Evolutionary conservation across 30 jellyfish, hydroid and myxozoan species (phyloP).

Genomic region (Pelagia noctiluca): DNA sequence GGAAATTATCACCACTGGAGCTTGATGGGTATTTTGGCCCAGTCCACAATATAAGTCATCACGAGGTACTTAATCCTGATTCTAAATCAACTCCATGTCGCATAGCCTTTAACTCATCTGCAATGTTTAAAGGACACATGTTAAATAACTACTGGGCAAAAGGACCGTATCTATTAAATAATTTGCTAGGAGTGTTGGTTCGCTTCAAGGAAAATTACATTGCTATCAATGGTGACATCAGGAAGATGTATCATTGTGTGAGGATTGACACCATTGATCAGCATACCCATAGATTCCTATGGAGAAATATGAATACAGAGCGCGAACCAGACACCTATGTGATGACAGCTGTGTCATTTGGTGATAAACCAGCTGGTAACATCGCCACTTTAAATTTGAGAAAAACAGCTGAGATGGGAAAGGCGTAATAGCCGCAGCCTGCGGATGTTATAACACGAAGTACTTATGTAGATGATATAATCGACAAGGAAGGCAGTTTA

Average conservation of each 20-base stretch:
- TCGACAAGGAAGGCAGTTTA: neutral
- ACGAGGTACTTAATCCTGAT: conserved; percentile 22
- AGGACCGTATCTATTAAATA: conserved; percentile 38
- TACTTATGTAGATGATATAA: conserved; percentile 52
- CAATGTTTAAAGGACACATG: conserved; percentile 24
- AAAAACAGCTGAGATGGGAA: conserved; percentile 25
- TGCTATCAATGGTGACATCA: conserved; percentile 17
- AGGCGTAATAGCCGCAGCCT: conserved; percentile 30
- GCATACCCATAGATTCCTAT: conserved; percentile 31
- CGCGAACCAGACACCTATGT: neutral
- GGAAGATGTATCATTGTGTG: conserved; percentile 8
- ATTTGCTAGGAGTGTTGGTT: conserved; percentile 22
- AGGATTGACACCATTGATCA: conserved; percentile 4
- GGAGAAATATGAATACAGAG: conserved; percentile 12
- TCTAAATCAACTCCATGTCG: conserved; percentile 25
- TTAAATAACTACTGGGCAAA: conserved; percentile 10
- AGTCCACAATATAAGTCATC: conserved; percentile 22
- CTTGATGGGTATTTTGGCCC: conserved; percentile 17
- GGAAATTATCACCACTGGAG: conserved; percentile 12
- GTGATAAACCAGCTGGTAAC: conserved; percentile 39
- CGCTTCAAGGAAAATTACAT: conserved; percentile 24
- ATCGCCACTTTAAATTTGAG: conserved; percentile 6
- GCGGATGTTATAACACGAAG: neutral
- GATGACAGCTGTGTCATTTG: conserved; percentile 11
- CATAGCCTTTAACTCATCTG: conserved; percentile 28